These are phyloP conservation scores for Euphonia xanthogaster DNA, from an alignment of 2,797 vertebrate species.

Conservation along the genomic window DNA sequence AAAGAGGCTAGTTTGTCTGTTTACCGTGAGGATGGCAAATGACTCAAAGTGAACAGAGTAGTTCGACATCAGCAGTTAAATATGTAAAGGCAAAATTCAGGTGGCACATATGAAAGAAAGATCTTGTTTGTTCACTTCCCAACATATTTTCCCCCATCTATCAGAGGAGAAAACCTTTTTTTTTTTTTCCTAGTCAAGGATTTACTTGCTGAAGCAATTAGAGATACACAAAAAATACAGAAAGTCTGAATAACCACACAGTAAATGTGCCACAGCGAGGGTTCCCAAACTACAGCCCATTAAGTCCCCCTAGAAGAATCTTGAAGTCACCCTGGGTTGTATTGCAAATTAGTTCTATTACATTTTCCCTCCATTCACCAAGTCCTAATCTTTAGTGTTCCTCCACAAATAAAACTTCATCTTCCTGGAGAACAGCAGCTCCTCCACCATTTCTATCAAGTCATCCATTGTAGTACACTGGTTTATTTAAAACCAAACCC, in stretches of 20 bases:
- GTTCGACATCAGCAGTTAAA: not conserved
- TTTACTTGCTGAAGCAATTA: not conserved
- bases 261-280: rapidly evolving
- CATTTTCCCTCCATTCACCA: not conserved
- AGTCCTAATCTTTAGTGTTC: not conserved
- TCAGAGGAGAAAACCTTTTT: not conserved
- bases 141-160: not conserved
- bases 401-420: not conserved
- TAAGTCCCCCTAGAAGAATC: not conserved
- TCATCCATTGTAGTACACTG: not conserved
- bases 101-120: not conserved
- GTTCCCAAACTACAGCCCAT: not conserved
- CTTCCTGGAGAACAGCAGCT: not conserved
- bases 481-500: not conserved
- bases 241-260: not conserved
- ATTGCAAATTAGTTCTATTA: not conserved
- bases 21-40: not conserved
- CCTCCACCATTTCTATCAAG: not conserved
- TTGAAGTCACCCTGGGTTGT: not conserved
- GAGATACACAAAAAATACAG: not conserved
- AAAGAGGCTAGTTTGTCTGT: not conserved
- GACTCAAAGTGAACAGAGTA: not conserved
- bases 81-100: not conserved
- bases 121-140: not conserved
- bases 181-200: not conserved